Conservation (phyloP, 2,797 vertebrate species). For the Argentina silus region DNA sequence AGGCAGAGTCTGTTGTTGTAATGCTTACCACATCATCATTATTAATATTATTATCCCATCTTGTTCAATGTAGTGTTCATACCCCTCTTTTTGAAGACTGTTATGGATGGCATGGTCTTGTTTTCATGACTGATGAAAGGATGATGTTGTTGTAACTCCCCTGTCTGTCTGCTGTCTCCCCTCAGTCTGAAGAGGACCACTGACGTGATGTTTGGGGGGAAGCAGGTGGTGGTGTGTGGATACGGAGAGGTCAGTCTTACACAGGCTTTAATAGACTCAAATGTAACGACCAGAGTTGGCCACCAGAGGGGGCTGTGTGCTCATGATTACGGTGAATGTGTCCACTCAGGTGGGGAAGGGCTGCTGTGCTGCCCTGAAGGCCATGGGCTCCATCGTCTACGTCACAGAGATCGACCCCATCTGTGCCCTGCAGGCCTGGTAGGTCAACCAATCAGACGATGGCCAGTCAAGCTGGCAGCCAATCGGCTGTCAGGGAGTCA, state of each 20-base stretch:
- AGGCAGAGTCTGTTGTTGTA: too few species aligned
- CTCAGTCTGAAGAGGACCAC: conserved; percentile 93
- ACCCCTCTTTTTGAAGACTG: too few species aligned
- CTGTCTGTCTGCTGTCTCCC: conserved; percentile 19
- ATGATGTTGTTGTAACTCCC: too few species aligned
- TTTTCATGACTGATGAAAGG: too few species aligned
- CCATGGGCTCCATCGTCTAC: conserved; percentile 96
- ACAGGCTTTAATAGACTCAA: background rate
- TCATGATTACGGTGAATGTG: background rate
- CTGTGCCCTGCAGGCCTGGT: conserved; percentile 97
- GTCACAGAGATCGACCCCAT: conserved; percentile 98
- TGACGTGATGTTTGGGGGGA: conserved; percentile 97
- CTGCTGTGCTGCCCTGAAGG: conserved; percentile 94
- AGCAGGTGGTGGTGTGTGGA: conserved; percentile 95
- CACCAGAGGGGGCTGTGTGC: conserved; percentile 31
- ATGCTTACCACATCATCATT: too few species aligned
- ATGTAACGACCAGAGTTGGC: background rate
- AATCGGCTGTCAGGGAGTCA: background rate
- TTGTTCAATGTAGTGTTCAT: too few species aligned
- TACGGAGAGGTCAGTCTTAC: conserved; percentile 89
- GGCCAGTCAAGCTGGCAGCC: background rate
- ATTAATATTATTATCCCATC: too few species aligned
- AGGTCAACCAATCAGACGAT: conserved; percentile 46
- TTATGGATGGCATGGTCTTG: too few species aligned
- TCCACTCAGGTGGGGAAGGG: conserved; percentile 90